Base-by-base conservation (phyloP, 2,888 invertebrate genomes). In the Drosophila picticornis region DNA sequence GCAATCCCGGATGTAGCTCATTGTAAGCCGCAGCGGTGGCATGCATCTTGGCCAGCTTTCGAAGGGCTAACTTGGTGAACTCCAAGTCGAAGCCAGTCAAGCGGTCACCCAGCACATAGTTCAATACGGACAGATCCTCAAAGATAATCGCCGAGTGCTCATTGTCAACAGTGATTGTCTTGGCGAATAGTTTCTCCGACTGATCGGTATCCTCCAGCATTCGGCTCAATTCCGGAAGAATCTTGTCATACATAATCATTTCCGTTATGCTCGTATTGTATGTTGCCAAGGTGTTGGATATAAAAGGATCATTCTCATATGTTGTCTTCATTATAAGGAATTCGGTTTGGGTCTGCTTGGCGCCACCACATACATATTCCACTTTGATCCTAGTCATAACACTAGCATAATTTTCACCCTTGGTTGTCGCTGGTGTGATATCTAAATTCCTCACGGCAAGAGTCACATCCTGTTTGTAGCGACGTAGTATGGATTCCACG, bases 11-110 rank as follows among this genome's bases (percentile, higher is more conserved):
- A 10, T 90, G 79, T 0, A 88, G 92, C 29, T 92, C 88, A 66
- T 94, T 94, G 38, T 93, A 81, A 0, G 93, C 94, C 0, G 94
- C 92, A 0, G 94, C 93, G 0, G 94, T 87, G 0, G 94, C 94
- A 82, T 94, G 94, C 83, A 94, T 94, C 75, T 93, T 93, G 1
- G 94, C 94, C 76, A 94, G 73, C 11, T 93, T 91, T 4, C 88
- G 84, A 0, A 94, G 68, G 0, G 92, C 89, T 50, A 94, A 5
- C 68, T 89, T 91, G 0, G 93, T 79, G 65, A 94, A 93, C 1
- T 88, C 84, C 60, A 93, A 57, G 68, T 94, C 94, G 46, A 94
- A 84, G 4, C 93, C 93, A 3, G 60, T 71, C 25, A 87, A 57
- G 4, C 93, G 88, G 75, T 93, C 90, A 4, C 84, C 89, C 38